Evolutionary conservation across 2,888 invertebrate genomes (phyloP).

Genomic region (Zygaena filipendulae): DNA sequence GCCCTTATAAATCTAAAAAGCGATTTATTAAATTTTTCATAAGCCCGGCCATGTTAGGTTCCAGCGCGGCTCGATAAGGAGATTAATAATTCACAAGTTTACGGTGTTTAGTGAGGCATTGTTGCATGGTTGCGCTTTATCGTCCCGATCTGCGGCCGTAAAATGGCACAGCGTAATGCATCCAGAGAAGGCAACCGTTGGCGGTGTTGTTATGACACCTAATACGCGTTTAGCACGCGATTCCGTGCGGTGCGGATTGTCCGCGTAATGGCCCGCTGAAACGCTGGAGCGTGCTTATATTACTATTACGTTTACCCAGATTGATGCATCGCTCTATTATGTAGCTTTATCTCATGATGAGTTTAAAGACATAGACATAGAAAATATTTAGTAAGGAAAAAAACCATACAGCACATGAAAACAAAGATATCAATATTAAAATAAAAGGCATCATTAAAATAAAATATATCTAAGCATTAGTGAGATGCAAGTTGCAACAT

Average conservation of each 20-base stretch:
- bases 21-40: constrained; percentile 62
- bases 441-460: too few species aligned
- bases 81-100: constrained; percentile 67
- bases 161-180: constrained; percentile 46
- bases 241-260: constrained; percentile 30
- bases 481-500: too few species aligned
- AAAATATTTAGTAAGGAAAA: too few species aligned
- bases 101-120: constrained; percentile 57
- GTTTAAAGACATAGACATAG: too few species aligned
- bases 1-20: constrained; percentile 36
- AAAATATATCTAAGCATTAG: too few species aligned
- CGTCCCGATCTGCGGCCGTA: constrained; percentile 39
- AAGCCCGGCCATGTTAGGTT: constrained; percentile 42
- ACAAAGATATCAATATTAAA: too few species aligned
- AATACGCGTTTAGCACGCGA: constrained; percentile 60
- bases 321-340: too few species aligned
- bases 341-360: too few species aligned
- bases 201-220: constrained; percentile 52
- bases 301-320: too few species aligned
- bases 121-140: constrained; percentile 54
- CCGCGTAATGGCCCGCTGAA: constrained; percentile 34
- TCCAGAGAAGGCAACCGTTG: constrained; percentile 36
- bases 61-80: constrained; percentile 39
- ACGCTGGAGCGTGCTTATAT: constrained; percentile 23
- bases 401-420: too few species aligned